Evolutionary conservation across 2,888 invertebrate genomes (phyloP).

Genomic region (Empis stercorea): DNA sequence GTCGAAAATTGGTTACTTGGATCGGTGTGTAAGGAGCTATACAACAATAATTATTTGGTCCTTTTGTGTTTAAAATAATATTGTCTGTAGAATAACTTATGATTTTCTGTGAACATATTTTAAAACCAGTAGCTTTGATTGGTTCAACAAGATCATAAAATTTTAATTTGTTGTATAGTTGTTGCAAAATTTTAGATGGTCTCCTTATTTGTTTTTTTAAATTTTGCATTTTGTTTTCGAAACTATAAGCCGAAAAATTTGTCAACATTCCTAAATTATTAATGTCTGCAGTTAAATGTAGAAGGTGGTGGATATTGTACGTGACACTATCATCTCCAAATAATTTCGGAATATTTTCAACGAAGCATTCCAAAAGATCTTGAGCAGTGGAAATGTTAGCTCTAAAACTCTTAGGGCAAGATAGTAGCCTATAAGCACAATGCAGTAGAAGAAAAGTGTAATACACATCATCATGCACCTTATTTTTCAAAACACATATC

Average conservation of each 20-base stretch:
- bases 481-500: slow-evolving; percentile 12
- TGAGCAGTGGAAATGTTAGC: slow-evolving; percentile 7
- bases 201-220: no score
- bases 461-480: slow-evolving; percentile 11
- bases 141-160: no score
- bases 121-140: no score
- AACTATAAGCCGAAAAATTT: slow-evolving; percentile 10
- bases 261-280: slow-evolving; percentile 8
- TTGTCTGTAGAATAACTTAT: no score
- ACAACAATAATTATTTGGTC: no score
- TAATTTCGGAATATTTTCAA: slow-evolving; percentile 9
- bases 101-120: no score
- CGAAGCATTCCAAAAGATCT: slow-evolving; percentile 10
- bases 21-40: no score
- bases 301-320: slow-evolving; percentile 11
- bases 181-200: no score
- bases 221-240: slow-evolving; percentile 12
- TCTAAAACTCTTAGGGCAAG: slow-evolving; percentile 2
- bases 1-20: no score
- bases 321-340: slow-evolving; percentile 10
- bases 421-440: slow-evolving; percentile 3
- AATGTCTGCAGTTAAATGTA: slow-evolving; percentile 10
- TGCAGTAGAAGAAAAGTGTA: slow-evolving; percentile 7
- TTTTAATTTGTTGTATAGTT: not conserved
- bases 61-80: no score